These are phyloP conservation scores for Circaetus cinerascens DNA, from an alignment of 2,113 vertebrate genomes.

Conservation along the genomic window DNA sequence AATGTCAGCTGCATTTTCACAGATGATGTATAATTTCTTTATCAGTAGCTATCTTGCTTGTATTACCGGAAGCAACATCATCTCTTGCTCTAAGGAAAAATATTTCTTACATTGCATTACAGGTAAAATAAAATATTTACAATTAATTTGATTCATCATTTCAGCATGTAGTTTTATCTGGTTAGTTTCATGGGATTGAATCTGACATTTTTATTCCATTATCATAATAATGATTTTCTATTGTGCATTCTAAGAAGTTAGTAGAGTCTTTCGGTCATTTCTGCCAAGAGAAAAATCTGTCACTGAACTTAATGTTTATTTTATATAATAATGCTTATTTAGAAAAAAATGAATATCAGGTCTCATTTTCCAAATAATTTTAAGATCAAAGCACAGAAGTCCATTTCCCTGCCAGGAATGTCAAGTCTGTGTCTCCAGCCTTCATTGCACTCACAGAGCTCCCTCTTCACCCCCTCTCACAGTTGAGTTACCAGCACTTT, in stretches of 20 bases:
- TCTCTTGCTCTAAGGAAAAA: background rate
- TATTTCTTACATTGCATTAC: background rate
- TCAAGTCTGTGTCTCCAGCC: background rate
- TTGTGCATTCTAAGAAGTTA: background rate
- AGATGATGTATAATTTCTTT: background rate
- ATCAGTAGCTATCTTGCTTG: background rate
- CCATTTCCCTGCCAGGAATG: background rate
- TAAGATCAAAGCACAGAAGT: background rate
- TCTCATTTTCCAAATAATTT: background rate
- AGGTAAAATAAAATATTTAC: background rate
- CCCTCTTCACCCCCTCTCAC: background rate
- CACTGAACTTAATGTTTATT: background rate
- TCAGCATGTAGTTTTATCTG: background rate
- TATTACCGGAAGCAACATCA: background rate
- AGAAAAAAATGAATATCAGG: background rate
- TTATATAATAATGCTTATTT: background rate
- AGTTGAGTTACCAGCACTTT: background rate
- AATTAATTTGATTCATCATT: background rate
- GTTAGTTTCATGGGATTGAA: background rate
- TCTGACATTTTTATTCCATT: background rate
- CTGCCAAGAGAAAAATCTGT: background rate
- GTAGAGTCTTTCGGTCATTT: background rate
- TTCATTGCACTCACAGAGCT: background rate
- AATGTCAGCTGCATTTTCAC: background rate
- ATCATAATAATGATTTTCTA: background rate